Conservation (phyloP, 2,888 invertebrate genomes). For the Calameuta pallipes region DNA sequence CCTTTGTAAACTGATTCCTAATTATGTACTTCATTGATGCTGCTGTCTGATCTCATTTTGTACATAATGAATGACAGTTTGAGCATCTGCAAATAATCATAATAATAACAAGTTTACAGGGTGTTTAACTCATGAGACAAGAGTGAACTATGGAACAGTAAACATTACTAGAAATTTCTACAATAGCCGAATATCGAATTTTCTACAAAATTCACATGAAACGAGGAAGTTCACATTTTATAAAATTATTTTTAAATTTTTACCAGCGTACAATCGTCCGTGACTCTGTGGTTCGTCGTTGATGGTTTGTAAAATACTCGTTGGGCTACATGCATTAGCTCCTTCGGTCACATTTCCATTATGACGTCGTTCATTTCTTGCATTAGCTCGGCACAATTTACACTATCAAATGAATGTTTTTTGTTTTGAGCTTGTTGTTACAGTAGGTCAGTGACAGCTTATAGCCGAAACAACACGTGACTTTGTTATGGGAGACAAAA, state of each 20-base stretch:
- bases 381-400: neutral
- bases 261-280: neutral
- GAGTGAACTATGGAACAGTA: neutral
- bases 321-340: neutral
- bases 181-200: neutral
- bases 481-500: neutral
- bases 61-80: neutral
- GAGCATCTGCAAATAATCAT: neutral
- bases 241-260: neutral
- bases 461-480: neutral
- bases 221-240: neutral
- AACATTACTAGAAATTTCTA: neutral
- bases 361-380: neutral
- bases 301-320: neutral
- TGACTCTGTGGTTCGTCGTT: neutral
- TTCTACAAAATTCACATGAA: neutral
- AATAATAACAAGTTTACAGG: neutral
- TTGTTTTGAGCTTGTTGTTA: neutral
- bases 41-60: neutral
- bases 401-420: neutral
- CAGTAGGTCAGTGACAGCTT: neutral
- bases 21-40: neutral
- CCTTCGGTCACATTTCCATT: neutral
- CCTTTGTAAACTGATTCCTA: neutral
- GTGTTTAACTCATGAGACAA: neutral